Evolutionary conservation across 2,113 vertebrate genomes (phyloP).

Genomic region (Telmatochromis brachygnathus): DNA sequence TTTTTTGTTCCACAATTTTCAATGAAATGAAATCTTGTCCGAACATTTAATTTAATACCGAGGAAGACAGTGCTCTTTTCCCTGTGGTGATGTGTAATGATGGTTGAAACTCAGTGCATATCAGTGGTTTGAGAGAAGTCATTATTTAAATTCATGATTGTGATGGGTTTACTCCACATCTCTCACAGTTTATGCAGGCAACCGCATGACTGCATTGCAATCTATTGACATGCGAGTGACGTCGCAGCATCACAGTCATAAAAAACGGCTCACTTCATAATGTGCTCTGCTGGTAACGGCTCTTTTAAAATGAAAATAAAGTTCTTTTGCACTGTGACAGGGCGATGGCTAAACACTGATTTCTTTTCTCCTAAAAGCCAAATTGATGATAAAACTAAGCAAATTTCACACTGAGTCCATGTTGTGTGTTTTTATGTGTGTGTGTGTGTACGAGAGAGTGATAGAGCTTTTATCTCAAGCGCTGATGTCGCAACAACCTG

Average conservation of each 20-base stretch:
- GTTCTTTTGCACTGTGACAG: background rate
- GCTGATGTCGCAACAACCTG: constrained; percentile 54
- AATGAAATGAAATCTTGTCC: background rate
- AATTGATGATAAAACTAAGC: background rate
- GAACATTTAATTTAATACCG: background rate
- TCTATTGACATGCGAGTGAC: background rate
- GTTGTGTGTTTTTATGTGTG: background rate
- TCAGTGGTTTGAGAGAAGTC: background rate
- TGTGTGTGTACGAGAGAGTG: background rate
- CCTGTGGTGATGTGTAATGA: background rate
- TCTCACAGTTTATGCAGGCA: background rate
- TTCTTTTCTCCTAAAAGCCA: background rate
- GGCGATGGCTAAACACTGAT: background rate
- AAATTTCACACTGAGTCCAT: background rate
- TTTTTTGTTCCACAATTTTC: background rate
- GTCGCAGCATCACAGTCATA: background rate
- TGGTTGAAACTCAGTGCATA: background rate
- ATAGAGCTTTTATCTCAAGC: constrained; percentile 31
- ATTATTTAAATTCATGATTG: background rate
- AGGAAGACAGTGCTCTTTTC: background rate
- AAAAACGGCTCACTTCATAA: background rate
- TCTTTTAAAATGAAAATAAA: background rate
- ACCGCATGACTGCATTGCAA: background rate
- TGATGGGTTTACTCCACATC: background rate
- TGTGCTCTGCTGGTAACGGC: background rate